Conservation (phyloP, 2,888 invertebrate genomes). For the Tetranychus truncatus region DNA sequence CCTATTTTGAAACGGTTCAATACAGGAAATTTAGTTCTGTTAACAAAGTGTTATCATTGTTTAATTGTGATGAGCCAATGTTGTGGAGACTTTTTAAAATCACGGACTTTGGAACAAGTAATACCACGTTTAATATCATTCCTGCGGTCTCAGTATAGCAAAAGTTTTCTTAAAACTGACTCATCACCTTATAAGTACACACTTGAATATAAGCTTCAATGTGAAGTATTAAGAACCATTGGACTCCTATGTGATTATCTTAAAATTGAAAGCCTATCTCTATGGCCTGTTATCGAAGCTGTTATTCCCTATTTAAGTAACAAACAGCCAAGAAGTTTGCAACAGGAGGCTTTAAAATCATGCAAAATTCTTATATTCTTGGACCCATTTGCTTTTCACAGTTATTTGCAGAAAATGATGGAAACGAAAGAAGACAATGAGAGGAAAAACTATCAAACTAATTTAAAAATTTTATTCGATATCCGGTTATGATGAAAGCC, state of each 20-base stretch:
- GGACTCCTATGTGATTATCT: conserved; percentile 1
- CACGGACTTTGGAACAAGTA: conserved; percentile 16
- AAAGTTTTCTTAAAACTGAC: conserved; percentile 14
- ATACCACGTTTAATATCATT: conserved; percentile 16
- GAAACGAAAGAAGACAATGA: neutral
- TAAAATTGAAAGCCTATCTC: neutral
- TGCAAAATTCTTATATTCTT: neutral
- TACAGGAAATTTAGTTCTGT: conserved; percentile 24
- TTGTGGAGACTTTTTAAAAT: conserved; percentile 21
- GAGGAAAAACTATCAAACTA: neutral
- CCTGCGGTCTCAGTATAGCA: conserved; percentile 11
- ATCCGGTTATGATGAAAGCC: too few relatives aligned
- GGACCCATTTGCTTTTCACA: conserved; percentile 4
- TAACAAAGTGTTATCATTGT: conserved; percentile 16
- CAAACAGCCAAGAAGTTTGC: conserved; percentile 4
- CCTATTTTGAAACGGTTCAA: conserved; percentile 30
- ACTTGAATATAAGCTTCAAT: conserved; percentile 15
- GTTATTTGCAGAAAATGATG: neutral
- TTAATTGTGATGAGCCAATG: conserved; percentile 13
- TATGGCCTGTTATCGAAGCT: conserved; percentile 5
- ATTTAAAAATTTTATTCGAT: neutral
- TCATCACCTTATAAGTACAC: conserved; percentile 16
- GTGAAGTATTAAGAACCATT: conserved; percentile 9
- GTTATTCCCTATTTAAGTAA: neutral
- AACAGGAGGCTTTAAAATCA: neutral